Evolutionary conservation across 2,113 vertebrate species (phyloP), one percentile per base, ranked within the genome.

Genomic region (Corapipo altera): DNA sequence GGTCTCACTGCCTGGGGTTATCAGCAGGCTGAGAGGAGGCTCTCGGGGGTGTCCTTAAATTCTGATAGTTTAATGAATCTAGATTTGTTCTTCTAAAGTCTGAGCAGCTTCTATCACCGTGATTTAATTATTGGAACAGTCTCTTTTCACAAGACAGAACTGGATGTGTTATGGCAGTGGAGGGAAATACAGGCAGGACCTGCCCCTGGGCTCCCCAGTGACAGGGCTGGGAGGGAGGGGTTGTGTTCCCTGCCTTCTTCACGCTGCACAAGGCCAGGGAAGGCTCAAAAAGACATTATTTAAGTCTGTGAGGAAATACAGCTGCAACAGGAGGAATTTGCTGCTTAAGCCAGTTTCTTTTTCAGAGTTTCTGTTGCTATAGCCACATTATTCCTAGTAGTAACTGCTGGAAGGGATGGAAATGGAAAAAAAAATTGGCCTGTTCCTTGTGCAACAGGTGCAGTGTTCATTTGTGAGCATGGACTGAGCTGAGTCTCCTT

Each of bases 271-370:
- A 85, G 33, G 67, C 75, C 69, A 74, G 28, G 16, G 26, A 71
- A 86, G 46, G 28, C 79, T 85, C 48, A 74, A 26, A 86, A 83
- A 23, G 5, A 9, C 20, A 41, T 94, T 82, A n/a, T 74, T 92
- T 46, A 66, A 37, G 35, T 14, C 72, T 77, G 5, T 67, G 43
- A 77, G 69, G 41, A 78, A 94, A 80, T 71, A 75, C 52, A 49
- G 48, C 92, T 91, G 85, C 58, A 77, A 24, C 22, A 75, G 51
- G 33, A 94, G n/a, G 58, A 86, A 92, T 96, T 59, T 85, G 43
- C 79, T 88, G 41, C 35, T 84, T 75, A 92, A 79, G 37, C 21
- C 49, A 54, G 84, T 75, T 92, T 74, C 46, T 73, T 44, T 92
- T 90, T 52, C 39, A 64, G 49, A 67, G 22, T 88, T 77, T 48